phyloP scores from a whole-genome alignment of 1,140 invertebrate species.

The Bombus sibiricus region DNA sequence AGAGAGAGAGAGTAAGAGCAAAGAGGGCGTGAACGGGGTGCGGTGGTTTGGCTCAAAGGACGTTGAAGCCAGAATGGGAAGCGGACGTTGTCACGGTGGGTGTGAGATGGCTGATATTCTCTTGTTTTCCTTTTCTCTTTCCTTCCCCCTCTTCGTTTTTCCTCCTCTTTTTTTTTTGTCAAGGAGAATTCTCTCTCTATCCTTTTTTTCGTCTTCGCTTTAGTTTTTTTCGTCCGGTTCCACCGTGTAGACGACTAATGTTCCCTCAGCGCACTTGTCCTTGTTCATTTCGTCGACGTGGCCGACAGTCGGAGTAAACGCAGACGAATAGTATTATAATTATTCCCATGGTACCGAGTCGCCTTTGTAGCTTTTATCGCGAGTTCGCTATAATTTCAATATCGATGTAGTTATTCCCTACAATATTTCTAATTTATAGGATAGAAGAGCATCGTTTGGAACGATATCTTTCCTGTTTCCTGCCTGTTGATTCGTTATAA shows the following conservation, averaged over 20 bases:
- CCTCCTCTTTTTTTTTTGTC: not conserved
- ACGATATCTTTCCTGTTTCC: not conserved
- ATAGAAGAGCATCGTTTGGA: not conserved
- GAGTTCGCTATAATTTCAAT: constrained; percentile 1
- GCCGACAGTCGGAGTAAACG: constrained; percentile 5
- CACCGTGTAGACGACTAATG: constrained; percentile 16
- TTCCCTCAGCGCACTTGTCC: constrained; percentile 13
- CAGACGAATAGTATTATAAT: constrained; percentile 36
- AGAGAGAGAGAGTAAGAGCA: not conserved
- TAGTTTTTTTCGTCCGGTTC: not conserved
- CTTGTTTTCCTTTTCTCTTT: constrained; percentile 52
- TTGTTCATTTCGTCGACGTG: constrained; percentile 29
- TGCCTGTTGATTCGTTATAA: not conserved
- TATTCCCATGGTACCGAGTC: not conserved
- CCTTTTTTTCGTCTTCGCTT: constrained; percentile 29
- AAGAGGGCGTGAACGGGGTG: constrained; percentile 42
- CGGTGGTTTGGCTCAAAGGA: constrained; percentile 69
- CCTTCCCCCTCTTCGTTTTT: constrained; percentile 1
- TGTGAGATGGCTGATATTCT: constrained; percentile 66
- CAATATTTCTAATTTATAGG: not conserved
- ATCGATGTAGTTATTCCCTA: not conserved
- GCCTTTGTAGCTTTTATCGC: not conserved
- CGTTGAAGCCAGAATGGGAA: constrained; percentile 64
- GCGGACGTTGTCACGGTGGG: constrained; percentile 64
- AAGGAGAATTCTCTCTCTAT: constrained; percentile 18